These are phyloP conservation scores for Spodoptera littoralis DNA, from an alignment of 2,888 invertebrate genomes.

Conservation along the genomic window DNA sequence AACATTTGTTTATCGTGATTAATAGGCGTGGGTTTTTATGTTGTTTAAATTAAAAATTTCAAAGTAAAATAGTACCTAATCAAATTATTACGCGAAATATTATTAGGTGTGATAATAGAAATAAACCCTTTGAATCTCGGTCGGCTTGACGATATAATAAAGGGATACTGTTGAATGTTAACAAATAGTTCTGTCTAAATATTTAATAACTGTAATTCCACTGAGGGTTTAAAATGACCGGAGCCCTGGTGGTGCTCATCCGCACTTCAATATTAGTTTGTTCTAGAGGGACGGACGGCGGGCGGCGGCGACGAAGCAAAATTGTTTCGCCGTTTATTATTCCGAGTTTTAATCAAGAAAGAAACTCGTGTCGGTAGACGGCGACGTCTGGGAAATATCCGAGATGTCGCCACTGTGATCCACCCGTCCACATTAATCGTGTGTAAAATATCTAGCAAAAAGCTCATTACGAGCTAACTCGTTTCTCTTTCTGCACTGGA, in stretches of 20 bases:
- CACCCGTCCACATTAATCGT: slow-evolving; percentile 73
- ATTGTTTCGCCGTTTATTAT: slow-evolving; percentile 86
- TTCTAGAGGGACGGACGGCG: slow-evolving; percentile 61
- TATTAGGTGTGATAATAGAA: too few species aligned
- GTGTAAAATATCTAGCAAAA: slow-evolving; percentile 74
- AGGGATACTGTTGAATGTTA: slow-evolving; percentile 26
- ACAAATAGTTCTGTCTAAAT: slow-evolving; percentile 38
- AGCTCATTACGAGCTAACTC: slow-evolving; percentile 65
- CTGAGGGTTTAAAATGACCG: slow-evolving; percentile 60
- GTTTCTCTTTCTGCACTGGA: slow-evolving; percentile 56
- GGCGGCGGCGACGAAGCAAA: slow-evolving; percentile 71
- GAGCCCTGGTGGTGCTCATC: slow-evolving; percentile 63
- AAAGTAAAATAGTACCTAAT: too few species aligned
- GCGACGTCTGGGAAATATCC: slow-evolving; percentile 76
- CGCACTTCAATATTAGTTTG: slow-evolving; percentile 80
- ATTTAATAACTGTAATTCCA: slow-evolving; percentile 50
- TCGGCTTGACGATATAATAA: slow-evolving; percentile 5
- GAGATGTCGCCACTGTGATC: slow-evolving; percentile 68
- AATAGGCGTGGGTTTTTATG: too few species aligned
- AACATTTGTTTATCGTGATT: too few species aligned
- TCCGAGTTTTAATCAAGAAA: slow-evolving; percentile 86
- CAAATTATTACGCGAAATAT: too few species aligned
- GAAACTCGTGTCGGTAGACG: slow-evolving; percentile 67
- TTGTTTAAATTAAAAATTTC: too few species aligned
- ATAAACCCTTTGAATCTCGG: not conserved